Evolutionary conservation across 1,140 invertebrate species (phyloP), one percentile per base, ranked within the genome.

Genomic region (Thereuonema tuberculata): DNA sequence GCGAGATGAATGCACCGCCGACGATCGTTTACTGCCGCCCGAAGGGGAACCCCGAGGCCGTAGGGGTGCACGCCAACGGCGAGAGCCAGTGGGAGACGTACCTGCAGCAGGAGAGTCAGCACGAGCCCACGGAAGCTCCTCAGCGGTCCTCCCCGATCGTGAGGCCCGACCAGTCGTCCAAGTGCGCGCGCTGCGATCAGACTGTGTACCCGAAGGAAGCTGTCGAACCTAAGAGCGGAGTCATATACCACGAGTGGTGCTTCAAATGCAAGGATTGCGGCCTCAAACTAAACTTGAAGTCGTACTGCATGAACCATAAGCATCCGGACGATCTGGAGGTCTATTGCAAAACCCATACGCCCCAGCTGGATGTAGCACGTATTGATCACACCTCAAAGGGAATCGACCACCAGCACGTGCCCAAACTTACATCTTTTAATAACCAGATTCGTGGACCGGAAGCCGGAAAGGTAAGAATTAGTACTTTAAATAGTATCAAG

Each of bases 251-350:
- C 55, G 67, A 63, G 26, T 64, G 66, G 17, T 72, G 70, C 60
- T 72, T 72, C 60, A 62, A 67, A 31, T 72, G 70, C 63, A 57
- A 65, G 21, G 65, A 68, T 9, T 72, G 70, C 59, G 67, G 69
- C 15, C 54, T 74, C 12, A 70, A 69, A 5, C 65, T 74, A 28
- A 71, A 69, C 1, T 67, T 68, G 58, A 69, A 71, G 63, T 72
- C 71, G 1, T 72, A 69, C 47, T 56, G 54, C 25, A 17, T 17
- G 5, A 37, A 37, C 31, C 5, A 5, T 5, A 37, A 17, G 31
- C 5, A 37, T 17, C 5, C 5, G 5, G 17, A 5, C 5, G 31
- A 37, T 17, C 5, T 5, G 5, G 31, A 37, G 31, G 31, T 37
- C 5, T 37, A 37, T 37, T 37, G 31, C 17, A 5, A 17, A 17